These are phyloP conservation scores for Acanthis flammea DNA, from an alignment of 2,797 vertebrate genomes.

Conservation along the genomic window DNA sequence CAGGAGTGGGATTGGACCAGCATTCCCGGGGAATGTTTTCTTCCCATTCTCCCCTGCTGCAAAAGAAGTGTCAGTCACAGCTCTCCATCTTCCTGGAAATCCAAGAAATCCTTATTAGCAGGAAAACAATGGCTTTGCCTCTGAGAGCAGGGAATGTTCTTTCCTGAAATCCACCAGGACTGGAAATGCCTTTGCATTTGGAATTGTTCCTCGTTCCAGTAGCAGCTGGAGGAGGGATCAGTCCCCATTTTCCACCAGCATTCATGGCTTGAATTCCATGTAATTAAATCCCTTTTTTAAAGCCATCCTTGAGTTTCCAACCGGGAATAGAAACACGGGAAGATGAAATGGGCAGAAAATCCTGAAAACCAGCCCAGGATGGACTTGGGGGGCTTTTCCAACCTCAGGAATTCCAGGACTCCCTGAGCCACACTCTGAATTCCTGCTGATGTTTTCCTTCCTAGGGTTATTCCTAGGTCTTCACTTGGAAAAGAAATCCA, in stretches of 20 bases:
- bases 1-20: background rate
- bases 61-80: background rate
- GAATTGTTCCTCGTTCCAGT: background rate
- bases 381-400: background rate
- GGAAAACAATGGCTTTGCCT: background rate
- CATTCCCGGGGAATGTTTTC: background rate
- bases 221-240: background rate
- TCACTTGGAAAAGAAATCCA: background rate
- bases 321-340: background rate
- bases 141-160: background rate
- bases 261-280: background rate
- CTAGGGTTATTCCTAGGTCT: background rate
- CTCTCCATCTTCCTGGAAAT: background rate
- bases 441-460: background rate
- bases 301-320: background rate
- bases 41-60: background rate
- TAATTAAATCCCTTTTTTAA: background rate
- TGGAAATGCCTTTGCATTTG: background rate
- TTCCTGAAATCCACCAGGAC: background rate
- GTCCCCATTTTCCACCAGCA: background rate
- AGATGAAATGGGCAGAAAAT: background rate
- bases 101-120: background rate
- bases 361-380: background rate
- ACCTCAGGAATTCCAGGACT: background rate
- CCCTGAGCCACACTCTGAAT: fast-evolving